phyloP scores from a whole-genome alignment of 2,797 vertebrate genomes.

The Triplophysa bombifrons region DNA sequence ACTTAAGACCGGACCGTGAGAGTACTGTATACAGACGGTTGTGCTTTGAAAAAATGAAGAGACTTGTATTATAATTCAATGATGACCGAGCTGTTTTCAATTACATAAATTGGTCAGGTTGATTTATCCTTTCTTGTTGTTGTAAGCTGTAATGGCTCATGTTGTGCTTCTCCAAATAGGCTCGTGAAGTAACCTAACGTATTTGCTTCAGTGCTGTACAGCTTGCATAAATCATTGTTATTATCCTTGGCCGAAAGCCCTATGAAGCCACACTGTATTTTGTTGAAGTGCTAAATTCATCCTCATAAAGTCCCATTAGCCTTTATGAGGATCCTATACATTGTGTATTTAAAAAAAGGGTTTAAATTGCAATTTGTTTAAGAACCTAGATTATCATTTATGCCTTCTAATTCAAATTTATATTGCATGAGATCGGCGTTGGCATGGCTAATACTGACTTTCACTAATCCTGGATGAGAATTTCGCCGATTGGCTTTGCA shows the following conservation, averaged over 20 bases:
- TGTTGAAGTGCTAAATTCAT: conserved; percentile 13
- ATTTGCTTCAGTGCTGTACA: conserved; percentile 42
- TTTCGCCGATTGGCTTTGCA: conserved; percentile 7
- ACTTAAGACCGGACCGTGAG: not conserved
- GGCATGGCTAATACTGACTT: not conserved
- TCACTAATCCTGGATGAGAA: not conserved
- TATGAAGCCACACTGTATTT: not conserved
- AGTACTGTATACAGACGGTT: not conserved
- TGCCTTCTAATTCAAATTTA: not conserved
- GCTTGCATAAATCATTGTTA: conserved; percentile 43
- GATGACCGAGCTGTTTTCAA: conserved; percentile 29
- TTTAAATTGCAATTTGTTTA: not conserved
- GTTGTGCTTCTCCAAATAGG: conserved; percentile 44
- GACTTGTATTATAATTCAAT: conserved; percentile 30
- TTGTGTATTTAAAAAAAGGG: not conserved
- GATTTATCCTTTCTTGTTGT: conserved; percentile 43
- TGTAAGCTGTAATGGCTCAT: conserved; percentile 33
- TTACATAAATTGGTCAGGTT: conserved; percentile 37
- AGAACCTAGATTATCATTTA: conserved; percentile 3
- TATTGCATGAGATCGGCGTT: not conserved
- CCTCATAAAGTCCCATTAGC: conserved; percentile 23
- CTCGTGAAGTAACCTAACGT: conserved; percentile 41
- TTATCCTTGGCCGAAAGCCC: conserved; percentile 36
- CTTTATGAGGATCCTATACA: not conserved
- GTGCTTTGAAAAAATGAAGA: conserved; percentile 1